Percentiles rank a stretch among this genome's conserved stretches.
phyloP scores from a whole-genome alignment of 2,113 vertebrate genomes.

The Eclectus roratus region DNA sequence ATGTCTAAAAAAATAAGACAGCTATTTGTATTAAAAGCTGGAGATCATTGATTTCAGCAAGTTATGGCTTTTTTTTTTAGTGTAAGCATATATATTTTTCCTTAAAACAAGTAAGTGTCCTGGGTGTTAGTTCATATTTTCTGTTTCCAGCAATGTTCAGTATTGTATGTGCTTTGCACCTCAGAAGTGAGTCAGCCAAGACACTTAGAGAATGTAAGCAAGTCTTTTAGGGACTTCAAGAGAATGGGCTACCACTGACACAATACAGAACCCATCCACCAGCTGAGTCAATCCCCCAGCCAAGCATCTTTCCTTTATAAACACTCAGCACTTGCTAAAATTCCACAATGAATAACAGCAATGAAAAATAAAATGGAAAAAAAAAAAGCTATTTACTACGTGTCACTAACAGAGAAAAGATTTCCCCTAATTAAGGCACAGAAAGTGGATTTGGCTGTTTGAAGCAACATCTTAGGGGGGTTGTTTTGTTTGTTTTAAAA shows the following conservation, averaged over 20 bases:
- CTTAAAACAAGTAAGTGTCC: constrained; percentile 72
- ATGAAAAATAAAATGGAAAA: neutral
- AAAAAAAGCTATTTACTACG: constrained; percentile 11
- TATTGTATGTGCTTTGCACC: constrained; percentile 75
- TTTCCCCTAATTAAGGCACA: constrained; percentile 66
- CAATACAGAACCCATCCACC: constrained; percentile 64
- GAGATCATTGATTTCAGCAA: constrained; percentile 72
- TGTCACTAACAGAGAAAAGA: constrained; percentile 68
- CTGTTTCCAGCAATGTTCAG: constrained; percentile 72
- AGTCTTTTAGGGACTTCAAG: constrained; percentile 69
- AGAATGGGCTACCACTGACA: constrained; percentile 66
- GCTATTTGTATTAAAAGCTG: constrained; percentile 74
- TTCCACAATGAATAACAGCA: constrained; percentile 42
- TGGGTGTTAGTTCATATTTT: constrained; percentile 65
- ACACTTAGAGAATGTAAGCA: constrained; percentile 75
- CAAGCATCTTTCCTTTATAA: constrained; percentile 46
- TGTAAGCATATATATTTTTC: constrained; percentile 21
- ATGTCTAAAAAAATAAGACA: constrained; percentile 71
- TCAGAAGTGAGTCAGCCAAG: constrained; percentile 78
- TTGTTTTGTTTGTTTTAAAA: neutral
- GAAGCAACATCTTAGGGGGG: constrained; percentile 42
- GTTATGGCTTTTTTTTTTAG: constrained; percentile 77
- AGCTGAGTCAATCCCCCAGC: constrained; percentile 52
- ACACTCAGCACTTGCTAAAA: constrained; percentile 62
- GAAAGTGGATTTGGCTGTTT: constrained; percentile 70